A percentile compares a stretch with the other conserved stretches of the same genome.
phyloP scores from a whole-genome alignment of 2,113 vertebrate genomes.

The Sander vitreus region DNA sequence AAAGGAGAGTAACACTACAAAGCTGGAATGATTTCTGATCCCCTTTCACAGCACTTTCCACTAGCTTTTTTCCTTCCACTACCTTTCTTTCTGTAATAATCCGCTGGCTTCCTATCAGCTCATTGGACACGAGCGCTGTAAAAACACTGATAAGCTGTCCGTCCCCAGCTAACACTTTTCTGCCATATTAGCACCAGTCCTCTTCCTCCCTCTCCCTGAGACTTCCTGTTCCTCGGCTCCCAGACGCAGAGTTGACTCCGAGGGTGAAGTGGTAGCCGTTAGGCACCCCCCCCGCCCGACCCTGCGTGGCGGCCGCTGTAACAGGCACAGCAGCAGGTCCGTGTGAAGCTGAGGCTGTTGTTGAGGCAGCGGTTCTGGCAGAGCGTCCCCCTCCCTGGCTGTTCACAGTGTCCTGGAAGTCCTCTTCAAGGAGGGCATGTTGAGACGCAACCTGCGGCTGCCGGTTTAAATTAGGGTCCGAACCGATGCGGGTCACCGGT shows the following conservation, averaged over 20 bases:
- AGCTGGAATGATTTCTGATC: constrained; percentile 70
- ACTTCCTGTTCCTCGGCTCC: constrained; percentile 85
- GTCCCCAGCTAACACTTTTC: constrained; percentile 21
- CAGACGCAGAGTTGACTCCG: constrained; percentile 85
- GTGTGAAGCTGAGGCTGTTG: constrained; percentile 78
- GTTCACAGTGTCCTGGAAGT: constrained; percentile 93
- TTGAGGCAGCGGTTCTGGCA: constrained; percentile 85
- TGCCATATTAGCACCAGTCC: constrained; percentile 93
- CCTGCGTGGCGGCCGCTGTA: constrained; percentile 81
- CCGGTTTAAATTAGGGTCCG: constrained; percentile 90
- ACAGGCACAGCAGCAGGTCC: constrained; percentile 77
- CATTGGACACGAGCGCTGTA: constrained; percentile 31
- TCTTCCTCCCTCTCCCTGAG: constrained; percentile 91
- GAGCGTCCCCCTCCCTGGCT: constrained; percentile 88
- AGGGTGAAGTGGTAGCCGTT: constrained; percentile 96
- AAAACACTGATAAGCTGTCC: constrained; percentile 21
- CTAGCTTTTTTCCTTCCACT: constrained; percentile 17
- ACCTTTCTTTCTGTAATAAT: background rate
- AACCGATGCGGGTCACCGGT: constrained; percentile 88
- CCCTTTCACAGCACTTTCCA: constrained; percentile 52
- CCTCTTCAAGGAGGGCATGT: constrained; percentile 83
- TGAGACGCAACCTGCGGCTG: constrained; percentile 73
- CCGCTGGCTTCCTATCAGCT: constrained; percentile 15
- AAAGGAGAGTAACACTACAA: constrained; percentile 60
- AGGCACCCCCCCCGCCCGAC: constrained; percentile 87